These are phyloP conservation scores for Nomia melanderi DNA, from an alignment of 1,140 invertebrate species.

Conservation along the genomic window DNA sequence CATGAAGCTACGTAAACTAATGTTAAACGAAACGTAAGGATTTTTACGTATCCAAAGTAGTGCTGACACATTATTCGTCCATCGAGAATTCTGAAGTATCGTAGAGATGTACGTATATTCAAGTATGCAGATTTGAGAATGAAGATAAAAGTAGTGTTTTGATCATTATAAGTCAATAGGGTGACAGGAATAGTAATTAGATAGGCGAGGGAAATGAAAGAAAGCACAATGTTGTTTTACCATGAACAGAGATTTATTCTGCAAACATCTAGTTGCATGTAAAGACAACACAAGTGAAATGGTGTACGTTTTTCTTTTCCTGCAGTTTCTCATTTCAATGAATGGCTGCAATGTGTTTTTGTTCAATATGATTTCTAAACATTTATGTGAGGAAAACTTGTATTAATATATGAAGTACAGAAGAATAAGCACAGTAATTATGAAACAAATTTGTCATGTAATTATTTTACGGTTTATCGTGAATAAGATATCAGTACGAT, in stretches of 20 bases:
- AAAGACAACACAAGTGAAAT: conserved; percentile 68
- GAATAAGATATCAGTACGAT: conserved; percentile 20
- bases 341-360: conserved; percentile 43
- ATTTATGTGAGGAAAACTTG: neutral
- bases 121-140: conserved; percentile 34
- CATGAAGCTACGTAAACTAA: neutral
- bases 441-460: conserved; percentile 41
- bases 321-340: conserved; percentile 24
- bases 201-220: conserved; percentile 76
- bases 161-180: conserved; percentile 24
- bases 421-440: neutral
- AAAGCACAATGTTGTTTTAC: conserved; percentile 77
- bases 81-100: conserved; percentile 19
- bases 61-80: neutral
- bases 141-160: conserved; percentile 16
- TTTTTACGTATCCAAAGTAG: neutral
- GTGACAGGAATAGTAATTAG: conserved; percentile 33
- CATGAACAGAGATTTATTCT: conserved; percentile 78
- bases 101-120: conserved; percentile 61
- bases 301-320: conserved; percentile 11
- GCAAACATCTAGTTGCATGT: conserved; percentile 71
- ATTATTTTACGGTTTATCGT: conserved; percentile 12
- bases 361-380: conserved; percentile 4
- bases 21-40: neutral
- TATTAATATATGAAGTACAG: neutral